Conservation (phyloP, 1,140 invertebrate species). For the Macrobrachium nipponense region DNA sequence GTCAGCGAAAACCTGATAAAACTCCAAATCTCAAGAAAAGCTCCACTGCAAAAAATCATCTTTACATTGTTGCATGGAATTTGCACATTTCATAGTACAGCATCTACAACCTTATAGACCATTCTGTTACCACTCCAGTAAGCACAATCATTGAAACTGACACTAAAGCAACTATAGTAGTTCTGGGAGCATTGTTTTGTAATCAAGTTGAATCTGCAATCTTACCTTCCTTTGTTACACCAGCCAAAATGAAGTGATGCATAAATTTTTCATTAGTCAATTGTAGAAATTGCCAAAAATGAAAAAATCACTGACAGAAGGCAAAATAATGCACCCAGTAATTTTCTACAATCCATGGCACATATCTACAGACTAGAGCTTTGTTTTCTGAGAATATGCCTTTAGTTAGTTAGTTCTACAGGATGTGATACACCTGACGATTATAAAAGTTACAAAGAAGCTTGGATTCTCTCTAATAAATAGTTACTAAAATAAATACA, state of each 20-base stretch:
- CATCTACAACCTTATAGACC: too few species aligned
- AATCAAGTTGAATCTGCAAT: too few species aligned
- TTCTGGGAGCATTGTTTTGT: too few species aligned
- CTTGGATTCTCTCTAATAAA: conserved; percentile 36
- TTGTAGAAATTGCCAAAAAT: neutral
- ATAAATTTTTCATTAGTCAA: neutral
- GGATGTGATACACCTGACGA: neutral
- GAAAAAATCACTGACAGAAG: neutral
- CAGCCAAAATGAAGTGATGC: too few species aligned
- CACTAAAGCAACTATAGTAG: too few species aligned
- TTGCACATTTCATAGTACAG: too few species aligned
- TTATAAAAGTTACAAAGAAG: conserved; percentile 33
- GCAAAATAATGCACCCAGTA: conserved; percentile 6
- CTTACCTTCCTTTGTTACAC: too few species aligned
- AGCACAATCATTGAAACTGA: too few species aligned
- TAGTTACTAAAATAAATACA: conserved; percentile 54
- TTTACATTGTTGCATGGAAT: too few species aligned
- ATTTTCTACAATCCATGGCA: conserved; percentile 41
- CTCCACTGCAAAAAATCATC: too few species aligned
- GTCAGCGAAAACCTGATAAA: neutral
- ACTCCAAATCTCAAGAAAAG: too few species aligned
- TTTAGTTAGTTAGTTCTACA: conserved; percentile 17
- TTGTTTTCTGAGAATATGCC: conserved; percentile 50
- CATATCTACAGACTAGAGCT: conserved; percentile 57
- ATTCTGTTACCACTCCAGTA: too few species aligned